Conservation (phyloP, 2,797 vertebrate species). For the Malurus splendens region DNA sequence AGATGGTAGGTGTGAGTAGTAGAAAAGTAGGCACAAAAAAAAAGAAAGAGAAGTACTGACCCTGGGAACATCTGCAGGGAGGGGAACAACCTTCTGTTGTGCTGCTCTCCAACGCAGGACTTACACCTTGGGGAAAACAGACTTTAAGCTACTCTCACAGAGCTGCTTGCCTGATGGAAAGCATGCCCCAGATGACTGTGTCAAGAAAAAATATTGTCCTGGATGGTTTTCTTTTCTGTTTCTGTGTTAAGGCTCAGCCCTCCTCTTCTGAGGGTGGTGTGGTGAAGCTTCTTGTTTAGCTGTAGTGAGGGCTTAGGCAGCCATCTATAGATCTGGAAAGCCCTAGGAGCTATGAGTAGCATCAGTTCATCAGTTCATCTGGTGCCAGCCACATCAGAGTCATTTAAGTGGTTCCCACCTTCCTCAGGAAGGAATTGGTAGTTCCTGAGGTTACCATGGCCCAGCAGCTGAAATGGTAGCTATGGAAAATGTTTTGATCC, state of each 20-base stretch:
- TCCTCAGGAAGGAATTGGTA: background rate
- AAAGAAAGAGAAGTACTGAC: background rate
- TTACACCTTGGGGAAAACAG: background rate
- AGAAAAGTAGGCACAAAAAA: background rate
- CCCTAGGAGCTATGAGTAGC: background rate
- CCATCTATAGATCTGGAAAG: background rate
- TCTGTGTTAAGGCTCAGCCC: background rate
- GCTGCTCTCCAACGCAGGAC: background rate
- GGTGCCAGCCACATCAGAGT: fast-evolving
- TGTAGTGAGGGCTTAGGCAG: background rate
- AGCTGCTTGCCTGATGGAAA: background rate
- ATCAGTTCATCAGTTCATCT: background rate
- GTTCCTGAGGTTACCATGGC: background rate
- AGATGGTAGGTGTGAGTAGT: background rate
- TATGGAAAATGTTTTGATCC: background rate
- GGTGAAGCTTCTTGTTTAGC: background rate
- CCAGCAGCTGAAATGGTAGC: background rate
- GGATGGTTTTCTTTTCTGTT: background rate
- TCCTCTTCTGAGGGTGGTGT: background rate
- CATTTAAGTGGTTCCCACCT: background rate
- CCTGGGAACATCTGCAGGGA: background rate
- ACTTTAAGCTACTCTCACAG: background rate
- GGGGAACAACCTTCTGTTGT: background rate
- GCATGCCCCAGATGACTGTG: fast-evolving
- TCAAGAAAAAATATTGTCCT: background rate